These are phyloP conservation scores for Habroteleia sp. DNA, from an alignment of 2,888 invertebrate genomes.

Conservation along the genomic window DNA sequence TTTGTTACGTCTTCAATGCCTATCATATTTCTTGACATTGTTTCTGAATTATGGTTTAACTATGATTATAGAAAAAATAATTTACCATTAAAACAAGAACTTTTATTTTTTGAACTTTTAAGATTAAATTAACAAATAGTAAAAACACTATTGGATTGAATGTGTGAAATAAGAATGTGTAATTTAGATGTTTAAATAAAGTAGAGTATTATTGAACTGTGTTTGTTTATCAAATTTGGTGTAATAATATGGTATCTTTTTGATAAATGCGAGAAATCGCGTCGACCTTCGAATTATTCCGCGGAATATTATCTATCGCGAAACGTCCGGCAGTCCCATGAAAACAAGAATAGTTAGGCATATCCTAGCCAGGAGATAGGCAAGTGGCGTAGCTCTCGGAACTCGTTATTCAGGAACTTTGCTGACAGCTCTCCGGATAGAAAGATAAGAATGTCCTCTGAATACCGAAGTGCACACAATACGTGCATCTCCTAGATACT, in stretches of 20 bases:
- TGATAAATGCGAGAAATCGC: constrained; percentile 49
- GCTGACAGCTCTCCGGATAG: constrained; percentile 81
- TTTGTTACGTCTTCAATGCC: constrained; percentile 78
- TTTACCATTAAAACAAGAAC: constrained; percentile 17
- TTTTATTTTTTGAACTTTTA: too few species aligned
- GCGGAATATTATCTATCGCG: constrained; percentile 76
- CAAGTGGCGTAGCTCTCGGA: constrained; percentile 69
- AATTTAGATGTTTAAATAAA: too few species aligned
- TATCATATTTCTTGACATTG: constrained; percentile 48
- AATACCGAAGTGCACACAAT: constrained; percentile 79
- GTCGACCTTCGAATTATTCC: constrained; percentile 68
- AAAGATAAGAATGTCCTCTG: constrained; percentile 80
- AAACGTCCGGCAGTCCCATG: constrained; percentile 78
- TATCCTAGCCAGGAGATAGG: constrained; percentile 79
- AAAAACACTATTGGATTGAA: too few species aligned
- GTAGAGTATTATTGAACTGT: constrained; percentile 1
- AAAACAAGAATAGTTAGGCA: constrained; percentile 78
- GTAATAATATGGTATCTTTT: constrained; percentile 18
- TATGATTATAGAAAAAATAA: constrained; percentile 32
- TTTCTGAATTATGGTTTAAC: constrained; percentile 38
- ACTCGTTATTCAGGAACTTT: constrained; percentile 81
- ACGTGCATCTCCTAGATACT: constrained; percentile 65
- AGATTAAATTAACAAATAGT: too few species aligned
- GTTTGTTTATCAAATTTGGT: not conserved
- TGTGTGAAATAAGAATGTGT: too few species aligned